Percentiles rank a stretch among this genome's conserved stretches.
These are phyloP conservation scores for Rhodeus uyekii DNA, from an alignment of 2,797 vertebrate species.

Conservation along the genomic window DNA sequence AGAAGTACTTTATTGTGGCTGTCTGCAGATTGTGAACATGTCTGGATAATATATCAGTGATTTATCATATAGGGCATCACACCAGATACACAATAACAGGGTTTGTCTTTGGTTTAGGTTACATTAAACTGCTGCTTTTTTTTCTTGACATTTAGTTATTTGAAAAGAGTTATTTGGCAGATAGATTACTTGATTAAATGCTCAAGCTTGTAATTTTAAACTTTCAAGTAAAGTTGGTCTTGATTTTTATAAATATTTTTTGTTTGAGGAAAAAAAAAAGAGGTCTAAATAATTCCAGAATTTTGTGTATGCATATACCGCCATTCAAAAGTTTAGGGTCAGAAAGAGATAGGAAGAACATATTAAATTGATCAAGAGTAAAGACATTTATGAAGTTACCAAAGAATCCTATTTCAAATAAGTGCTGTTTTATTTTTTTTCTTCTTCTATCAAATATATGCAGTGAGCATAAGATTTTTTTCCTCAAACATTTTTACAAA, in stretches of 20 bases:
- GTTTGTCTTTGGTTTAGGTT: not conserved
- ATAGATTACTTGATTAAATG: not conserved
- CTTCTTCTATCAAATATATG: not conserved
- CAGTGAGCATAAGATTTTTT: not conserved
- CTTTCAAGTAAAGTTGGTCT: not conserved
- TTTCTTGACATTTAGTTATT: not conserved
- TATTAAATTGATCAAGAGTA: not conserved
- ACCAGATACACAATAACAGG: not conserved
- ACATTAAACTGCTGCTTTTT: not conserved
- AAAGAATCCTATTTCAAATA: not conserved
- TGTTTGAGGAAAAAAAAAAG: not conserved
- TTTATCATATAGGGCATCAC: constrained; percentile 17
- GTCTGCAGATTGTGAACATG: constrained; percentile 29
- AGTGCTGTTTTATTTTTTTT: not conserved
- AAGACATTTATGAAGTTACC: not conserved
- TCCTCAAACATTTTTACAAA: not conserved
- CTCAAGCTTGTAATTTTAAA: not conserved
- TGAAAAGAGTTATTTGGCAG: not conserved
- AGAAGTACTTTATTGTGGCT: constrained; percentile 42
- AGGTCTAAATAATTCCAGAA: not conserved
- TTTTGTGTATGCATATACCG: not conserved
- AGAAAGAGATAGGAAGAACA: not conserved
- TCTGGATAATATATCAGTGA: constrained; percentile 37
- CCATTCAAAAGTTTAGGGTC: not conserved
- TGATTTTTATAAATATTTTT: not conserved